phyloP scores from a whole-genome alignment of 2,888 invertebrate genomes.

The Barypeithes pellucidus region DNA sequence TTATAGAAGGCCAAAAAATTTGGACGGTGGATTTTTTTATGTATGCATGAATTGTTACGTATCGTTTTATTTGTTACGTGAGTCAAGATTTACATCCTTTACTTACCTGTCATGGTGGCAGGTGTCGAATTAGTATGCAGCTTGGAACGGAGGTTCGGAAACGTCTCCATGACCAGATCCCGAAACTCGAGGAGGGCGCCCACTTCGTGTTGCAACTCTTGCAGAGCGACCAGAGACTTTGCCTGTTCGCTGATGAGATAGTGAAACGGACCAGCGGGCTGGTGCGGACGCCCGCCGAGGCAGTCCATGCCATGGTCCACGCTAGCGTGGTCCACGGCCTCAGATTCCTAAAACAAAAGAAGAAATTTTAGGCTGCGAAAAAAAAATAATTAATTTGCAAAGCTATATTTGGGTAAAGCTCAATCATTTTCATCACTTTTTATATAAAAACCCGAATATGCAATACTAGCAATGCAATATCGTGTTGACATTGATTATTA shows the following conservation, averaged over 20 bases:
- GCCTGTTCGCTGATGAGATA: slow-evolving; percentile 91
- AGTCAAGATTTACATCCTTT: too few species aligned
- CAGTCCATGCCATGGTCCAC: slow-evolving; percentile 85
- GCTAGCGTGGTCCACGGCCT: slow-evolving; percentile 74
- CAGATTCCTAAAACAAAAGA: slow-evolving; percentile 67
- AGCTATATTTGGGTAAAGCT: too few species aligned
- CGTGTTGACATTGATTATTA: too few species aligned
- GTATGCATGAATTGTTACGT: too few species aligned
- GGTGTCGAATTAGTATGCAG: slow-evolving; percentile 70
- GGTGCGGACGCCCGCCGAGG: slow-evolving; percentile 80
- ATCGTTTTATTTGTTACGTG: too few species aligned
- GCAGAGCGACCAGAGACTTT: slow-evolving; percentile 88
- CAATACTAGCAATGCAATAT: too few species aligned
- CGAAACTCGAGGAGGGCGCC: slow-evolving; percentile 92
- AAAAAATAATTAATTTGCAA: too few species aligned
- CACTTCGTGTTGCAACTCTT: slow-evolving; percentile 95
- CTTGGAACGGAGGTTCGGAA: slow-evolving; percentile 92
- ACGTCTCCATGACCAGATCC: slow-evolving; percentile 95
- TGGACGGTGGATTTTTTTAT: too few species aligned
- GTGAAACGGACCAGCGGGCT: slow-evolving; percentile 80
- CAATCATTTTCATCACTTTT: too few species aligned
- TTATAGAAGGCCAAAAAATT: too few species aligned
- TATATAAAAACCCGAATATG: too few species aligned
- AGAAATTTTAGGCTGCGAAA: too few species aligned
- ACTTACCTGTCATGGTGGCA: slow-evolving; percentile 54